Evolutionary conservation across 1,140 invertebrate species (phyloP).

Genomic region (Mercenaria mercenaria): DNA sequence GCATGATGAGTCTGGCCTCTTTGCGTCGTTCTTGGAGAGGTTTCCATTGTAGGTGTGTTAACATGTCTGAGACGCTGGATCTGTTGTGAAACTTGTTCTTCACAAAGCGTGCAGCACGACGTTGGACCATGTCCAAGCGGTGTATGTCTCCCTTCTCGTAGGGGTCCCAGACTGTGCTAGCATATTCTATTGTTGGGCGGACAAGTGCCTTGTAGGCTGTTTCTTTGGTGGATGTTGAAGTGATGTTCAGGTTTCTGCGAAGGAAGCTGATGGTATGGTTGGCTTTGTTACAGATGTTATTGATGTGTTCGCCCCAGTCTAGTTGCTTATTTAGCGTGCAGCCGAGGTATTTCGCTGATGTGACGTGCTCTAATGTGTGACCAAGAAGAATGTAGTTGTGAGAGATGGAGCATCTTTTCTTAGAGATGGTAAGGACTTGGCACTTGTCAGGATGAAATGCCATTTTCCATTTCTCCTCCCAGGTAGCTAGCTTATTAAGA

Average conservation of each 20-base stretch:
- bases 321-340: neutral
- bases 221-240: neutral
- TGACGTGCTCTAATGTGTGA: neutral
- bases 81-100: constrained; percentile 17
- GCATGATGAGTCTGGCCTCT: constrained; percentile 17
- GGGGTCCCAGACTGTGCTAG: constrained; percentile 47
- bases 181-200: constrained; percentile 43
- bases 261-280: constrained; percentile 2
- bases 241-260: constrained; percentile 11
- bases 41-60: constrained; percentile 23
- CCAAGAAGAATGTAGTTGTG: neutral
- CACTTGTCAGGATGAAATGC: constrained; percentile 17
- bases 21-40: neutral
- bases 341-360: constrained; percentile 32
- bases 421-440: constrained; percentile 20
- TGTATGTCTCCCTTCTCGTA: constrained; percentile 22
- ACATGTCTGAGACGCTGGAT: constrained; percentile 26
- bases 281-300: neutral
- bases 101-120: constrained; percentile 48
- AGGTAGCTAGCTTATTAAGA: neutral
- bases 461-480: constrained; percentile 31
- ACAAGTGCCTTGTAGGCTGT: constrained; percentile 38
- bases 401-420: neutral
- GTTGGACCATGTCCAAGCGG: constrained; percentile 22
- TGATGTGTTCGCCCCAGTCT: constrained; percentile 30